Evolutionary conservation across 2,113 vertebrate genomes (phyloP), one percentile per base, ranked within the genome.

Genomic region (Clarias macrocephalus): DNA sequence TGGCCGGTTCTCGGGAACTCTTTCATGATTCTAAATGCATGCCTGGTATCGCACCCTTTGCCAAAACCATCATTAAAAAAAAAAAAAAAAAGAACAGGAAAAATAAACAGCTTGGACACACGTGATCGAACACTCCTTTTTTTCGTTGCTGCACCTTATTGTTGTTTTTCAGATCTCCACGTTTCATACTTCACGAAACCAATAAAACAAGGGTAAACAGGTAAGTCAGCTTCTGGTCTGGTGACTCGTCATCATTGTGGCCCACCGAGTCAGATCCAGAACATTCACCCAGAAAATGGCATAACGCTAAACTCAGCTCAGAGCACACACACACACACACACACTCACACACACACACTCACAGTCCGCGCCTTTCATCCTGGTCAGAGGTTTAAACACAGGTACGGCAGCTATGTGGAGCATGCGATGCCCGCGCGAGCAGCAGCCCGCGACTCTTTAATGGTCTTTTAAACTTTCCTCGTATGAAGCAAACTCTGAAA

Each of bases 381-480:
- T 15, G n/a, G 15, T 6, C 62, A 42, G 57, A 52, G 57, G 8
- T 70, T 59, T 59, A 30, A 73, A 57, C 54, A 23, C 52, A 23
- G 48, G 30, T 57, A 59, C 25, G 0, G 19, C 70, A 63, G 59
- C 68, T 42, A 60, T 12, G 28, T 59, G 12, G 54, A 73, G 68
- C 52, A 28, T 11, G 33, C 6, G 33, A 33, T 16, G 56, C 30
- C 21, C n/a, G 16, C 21, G 28, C 37, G 30, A 4, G 28, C 83
- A 59, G 30, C 28, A 16, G 30, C 13, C 68, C 54, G 7, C 33
- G 18, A 23, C 70, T 21, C 2, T 42, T 48, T 54, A 30, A 57
- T 33, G 66, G 18, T 30, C 65, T 84, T 54, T 57, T 56, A 72
- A 84, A 70, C 82, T 73, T 73, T 73, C 70, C 19, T 42, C 33